Evolutionary conservation across 2,113 vertebrate genomes (phyloP).

Genomic region (Poeciliopsis prolifica): DNA sequence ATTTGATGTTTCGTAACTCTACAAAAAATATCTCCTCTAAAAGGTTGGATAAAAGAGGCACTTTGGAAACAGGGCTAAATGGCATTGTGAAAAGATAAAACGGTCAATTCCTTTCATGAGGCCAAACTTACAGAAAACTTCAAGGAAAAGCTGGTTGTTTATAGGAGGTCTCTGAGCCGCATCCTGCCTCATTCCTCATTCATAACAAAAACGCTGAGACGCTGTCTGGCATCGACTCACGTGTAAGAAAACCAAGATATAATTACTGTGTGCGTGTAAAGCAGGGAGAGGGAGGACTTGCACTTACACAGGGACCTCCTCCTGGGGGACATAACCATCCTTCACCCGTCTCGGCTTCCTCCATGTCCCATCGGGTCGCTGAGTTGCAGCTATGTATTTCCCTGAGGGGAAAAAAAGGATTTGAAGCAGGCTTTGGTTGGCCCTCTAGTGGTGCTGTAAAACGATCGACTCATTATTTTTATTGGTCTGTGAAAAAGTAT

Average conservation of each 20-base stretch:
- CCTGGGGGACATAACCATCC: slow-evolving; percentile 93
- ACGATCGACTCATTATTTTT: not conserved
- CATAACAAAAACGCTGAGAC: not conserved
- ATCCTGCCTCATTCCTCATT: not conserved
- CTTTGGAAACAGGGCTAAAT: not conserved
- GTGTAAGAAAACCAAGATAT: not conserved
- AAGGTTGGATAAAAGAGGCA: no score
- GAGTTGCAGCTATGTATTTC: slow-evolving; percentile 93
- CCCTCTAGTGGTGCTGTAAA: not conserved
- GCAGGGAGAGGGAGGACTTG: not conserved
- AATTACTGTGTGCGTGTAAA: not conserved
- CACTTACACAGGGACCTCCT: slow-evolving; percentile 94
- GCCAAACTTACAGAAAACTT: not conserved
- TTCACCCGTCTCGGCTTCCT: slow-evolving; percentile 91
- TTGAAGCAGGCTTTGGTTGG: not conserved
- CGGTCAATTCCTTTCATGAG: not conserved
- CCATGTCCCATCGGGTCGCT: slow-evolving; percentile 95
- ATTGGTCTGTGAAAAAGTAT: no score
- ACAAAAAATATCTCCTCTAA: no score
- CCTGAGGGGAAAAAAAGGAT: slow-evolving; percentile 74
- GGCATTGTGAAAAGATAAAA: not conserved
- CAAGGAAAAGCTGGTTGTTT: slow-evolving; percentile 1
- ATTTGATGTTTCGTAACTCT: no score
- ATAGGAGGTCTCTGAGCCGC: not conserved
- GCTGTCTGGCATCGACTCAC: not conserved